phyloP scores from a whole-genome alignment of 2,888 invertebrate species.

The Caenorhabditis macrosperma region DNA sequence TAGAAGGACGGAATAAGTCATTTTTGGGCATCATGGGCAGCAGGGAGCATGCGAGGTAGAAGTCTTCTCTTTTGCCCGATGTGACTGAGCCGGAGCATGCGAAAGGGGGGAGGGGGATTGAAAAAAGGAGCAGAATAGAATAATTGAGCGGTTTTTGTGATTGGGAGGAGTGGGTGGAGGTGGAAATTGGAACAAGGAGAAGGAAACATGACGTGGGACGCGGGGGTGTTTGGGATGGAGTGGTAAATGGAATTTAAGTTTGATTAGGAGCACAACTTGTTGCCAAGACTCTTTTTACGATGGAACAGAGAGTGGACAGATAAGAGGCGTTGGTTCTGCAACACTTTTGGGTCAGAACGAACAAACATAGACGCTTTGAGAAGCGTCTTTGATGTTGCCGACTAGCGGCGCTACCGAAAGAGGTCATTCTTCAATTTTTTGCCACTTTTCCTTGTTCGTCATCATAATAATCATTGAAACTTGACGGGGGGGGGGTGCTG shows the following conservation, averaged over 20 bases:
- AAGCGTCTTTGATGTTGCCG: slow-evolving; percentile 40
- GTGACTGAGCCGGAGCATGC: neutral
- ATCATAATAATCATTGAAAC: no score
- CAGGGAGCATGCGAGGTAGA: neutral
- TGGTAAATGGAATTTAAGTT: slow-evolving; percentile 18
- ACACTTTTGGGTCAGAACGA: slow-evolving; percentile 18
- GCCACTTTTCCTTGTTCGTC: neutral
- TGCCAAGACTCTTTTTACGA: slow-evolving; percentile 21
- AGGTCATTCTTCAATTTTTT: no score
- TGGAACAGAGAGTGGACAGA: slow-evolving; percentile 16
- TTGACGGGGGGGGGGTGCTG: no score
- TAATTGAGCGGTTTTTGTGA: slow-evolving; percentile 2
- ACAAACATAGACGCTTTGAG: slow-evolving; percentile 17
- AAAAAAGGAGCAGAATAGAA: neutral
- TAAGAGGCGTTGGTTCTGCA: slow-evolving; percentile 22
- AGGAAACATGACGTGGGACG: neutral
- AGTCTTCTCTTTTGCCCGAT: slow-evolving; percentile 22
- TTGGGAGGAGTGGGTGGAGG: neutral
- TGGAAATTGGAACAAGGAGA: slow-evolving; percentile 9
- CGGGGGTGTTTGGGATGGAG: slow-evolving; percentile 10
- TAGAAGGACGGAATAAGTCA: slow-evolving; percentile 44
- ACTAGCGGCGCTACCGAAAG: slow-evolving; percentile 18
- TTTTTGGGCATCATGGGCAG: slow-evolving; percentile 31
- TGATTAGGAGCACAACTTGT: neutral
- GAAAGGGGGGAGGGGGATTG: neutral